A percentile compares a stretch with the other conserved stretches of the same genome.
Evolutionary conservation across 2,113 vertebrate species (phyloP).

Genomic region (Canis aureus): DNA sequence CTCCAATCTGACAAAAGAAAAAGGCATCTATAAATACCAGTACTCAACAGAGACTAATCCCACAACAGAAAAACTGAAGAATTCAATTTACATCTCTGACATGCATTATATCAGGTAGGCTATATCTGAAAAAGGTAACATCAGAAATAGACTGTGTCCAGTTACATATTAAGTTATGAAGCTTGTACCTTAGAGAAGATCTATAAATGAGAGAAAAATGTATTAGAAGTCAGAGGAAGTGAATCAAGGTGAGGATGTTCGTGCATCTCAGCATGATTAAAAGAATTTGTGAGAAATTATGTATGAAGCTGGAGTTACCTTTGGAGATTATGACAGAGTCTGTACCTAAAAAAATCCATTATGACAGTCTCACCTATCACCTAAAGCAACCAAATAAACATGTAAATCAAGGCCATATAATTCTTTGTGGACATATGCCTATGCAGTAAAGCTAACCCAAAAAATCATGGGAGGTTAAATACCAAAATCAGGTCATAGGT

Average conservation of each 20-base stretch:
- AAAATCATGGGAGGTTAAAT: neutral
- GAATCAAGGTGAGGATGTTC: neutral
- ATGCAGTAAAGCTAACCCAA: neutral
- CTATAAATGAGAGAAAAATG: neutral
- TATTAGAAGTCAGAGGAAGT: neutral
- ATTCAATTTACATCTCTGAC: neutral
- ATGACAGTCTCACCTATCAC: neutral
- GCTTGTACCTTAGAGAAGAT: neutral
- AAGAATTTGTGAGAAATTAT: neutral
- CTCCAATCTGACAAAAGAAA: slow-evolving; percentile 41
- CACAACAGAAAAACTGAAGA: slow-evolving; percentile 1
- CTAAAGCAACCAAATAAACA: neutral
- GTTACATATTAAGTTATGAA: neutral
- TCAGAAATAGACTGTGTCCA: neutral
- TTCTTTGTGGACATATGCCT: neutral
- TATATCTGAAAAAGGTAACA: neutral
- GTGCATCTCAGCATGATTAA: neutral
- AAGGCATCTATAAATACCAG: neutral
- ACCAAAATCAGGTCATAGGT: neutral
- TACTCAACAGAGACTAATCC: neutral
- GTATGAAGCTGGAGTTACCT: neutral
- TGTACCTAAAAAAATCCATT: neutral
- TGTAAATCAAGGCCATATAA: neutral
- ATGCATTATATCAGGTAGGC: slow-evolving; percentile 54
- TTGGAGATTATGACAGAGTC: neutral